A percentile compares a stretch with the other conserved stretches of the same genome.
Conservation (phyloP, 35 echinoderm and acorn worm genomes). For the Apostichopus californicus region DNA sequence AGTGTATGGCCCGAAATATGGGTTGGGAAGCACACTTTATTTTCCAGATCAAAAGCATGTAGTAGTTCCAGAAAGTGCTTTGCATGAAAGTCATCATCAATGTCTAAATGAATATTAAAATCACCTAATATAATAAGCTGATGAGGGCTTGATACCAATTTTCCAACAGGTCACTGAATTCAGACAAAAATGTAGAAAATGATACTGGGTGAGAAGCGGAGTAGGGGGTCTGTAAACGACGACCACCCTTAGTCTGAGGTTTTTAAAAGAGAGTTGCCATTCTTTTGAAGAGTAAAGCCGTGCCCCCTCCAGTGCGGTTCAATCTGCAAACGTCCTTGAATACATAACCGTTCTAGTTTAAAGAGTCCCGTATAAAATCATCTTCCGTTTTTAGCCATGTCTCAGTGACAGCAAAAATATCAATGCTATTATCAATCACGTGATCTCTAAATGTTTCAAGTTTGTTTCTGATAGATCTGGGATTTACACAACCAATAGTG, state of each 20-base stretch:
- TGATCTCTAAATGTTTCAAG: slow-evolving; percentile 32
- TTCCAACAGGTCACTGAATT: slow-evolving; percentile 23
- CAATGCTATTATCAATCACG: slow-evolving; percentile 3
- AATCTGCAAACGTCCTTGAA: background rate
- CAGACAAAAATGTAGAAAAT: background rate
- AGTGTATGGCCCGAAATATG: too few relatives aligned
- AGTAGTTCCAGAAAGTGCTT: background rate
- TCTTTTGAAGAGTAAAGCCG: slow-evolving; percentile 15
- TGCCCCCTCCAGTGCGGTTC: slow-evolving; percentile 2
- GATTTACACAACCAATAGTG: background rate
- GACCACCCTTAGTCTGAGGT: background rate
- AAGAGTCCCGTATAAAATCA: slow-evolving; percentile 2
- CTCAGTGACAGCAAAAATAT: slow-evolving; percentile 37
- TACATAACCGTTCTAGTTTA: background rate
- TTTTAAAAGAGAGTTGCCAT: background rate
- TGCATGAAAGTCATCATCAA: background rate
- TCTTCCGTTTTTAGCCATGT: slow-evolving; percentile 20
- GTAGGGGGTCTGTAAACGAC: background rate
- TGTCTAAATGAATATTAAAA: slow-evolving; percentile 31
- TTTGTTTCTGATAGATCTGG: slow-evolving; percentile 31
- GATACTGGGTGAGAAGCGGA: too few relatives aligned
- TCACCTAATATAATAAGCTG: slow-evolving; percentile 12
- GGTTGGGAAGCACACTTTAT: too few relatives aligned
- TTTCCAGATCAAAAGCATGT: background rate
- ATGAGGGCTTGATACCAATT: background rate